These are phyloP conservation scores for Trachelipus rathkii DNA, from an alignment of 1,140 invertebrate species.

Conservation along the genomic window DNA sequence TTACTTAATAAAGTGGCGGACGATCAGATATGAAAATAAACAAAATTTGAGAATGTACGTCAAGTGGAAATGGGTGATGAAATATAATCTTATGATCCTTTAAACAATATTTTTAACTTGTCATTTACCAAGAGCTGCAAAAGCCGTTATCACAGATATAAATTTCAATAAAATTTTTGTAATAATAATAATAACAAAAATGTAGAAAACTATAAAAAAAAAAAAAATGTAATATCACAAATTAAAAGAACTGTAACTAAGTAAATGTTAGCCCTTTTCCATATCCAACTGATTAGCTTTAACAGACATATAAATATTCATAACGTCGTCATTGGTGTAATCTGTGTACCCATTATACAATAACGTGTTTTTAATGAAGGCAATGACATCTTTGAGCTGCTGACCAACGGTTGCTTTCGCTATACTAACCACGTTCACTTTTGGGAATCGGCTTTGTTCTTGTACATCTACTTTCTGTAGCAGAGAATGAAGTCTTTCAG, in stretches of 20 bases:
- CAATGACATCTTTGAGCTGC: background rate
- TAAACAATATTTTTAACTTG: too few species aligned
- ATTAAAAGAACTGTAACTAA: background rate
- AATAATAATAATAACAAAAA: too few species aligned
- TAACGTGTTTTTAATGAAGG: background rate
- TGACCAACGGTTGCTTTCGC: background rate
- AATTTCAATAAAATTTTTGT: too few species aligned
- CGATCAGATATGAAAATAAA: too few species aligned
- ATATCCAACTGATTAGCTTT: background rate
- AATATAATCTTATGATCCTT: too few species aligned
- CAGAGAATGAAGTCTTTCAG: background rate
- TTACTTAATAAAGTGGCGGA: too few species aligned
- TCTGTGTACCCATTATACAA: background rate
- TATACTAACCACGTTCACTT: background rate
- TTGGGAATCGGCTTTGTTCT: background rate
- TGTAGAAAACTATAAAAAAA: too few species aligned
- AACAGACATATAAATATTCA: constrained; percentile 8
- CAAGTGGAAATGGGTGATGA: too few species aligned
- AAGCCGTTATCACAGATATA: too few species aligned
- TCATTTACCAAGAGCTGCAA: too few species aligned
- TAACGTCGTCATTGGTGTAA: background rate
- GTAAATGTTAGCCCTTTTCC: background rate
- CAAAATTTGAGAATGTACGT: too few species aligned
- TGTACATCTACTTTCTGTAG: background rate
- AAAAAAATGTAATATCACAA: too few species aligned